A percentile compares a stretch with the other conserved stretches of the same genome.
Evolutionary conservation across 1,140 invertebrate genomes (phyloP).

Genomic region (Anagrus nilaparvatae): DNA sequence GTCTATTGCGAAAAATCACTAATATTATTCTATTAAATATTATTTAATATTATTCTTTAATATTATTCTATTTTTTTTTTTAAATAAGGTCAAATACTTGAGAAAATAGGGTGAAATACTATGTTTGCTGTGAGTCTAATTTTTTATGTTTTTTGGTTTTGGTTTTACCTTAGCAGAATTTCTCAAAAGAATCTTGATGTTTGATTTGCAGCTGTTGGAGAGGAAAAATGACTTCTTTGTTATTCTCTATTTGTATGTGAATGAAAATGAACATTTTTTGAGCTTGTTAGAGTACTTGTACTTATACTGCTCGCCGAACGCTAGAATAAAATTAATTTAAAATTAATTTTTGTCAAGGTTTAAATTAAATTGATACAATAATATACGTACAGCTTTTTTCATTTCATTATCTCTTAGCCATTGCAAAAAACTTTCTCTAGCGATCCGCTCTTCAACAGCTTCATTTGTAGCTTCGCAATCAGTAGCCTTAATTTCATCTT

Average conservation of each 20-base stretch:
- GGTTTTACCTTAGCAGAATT: conserved; percentile 34
- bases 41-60: no score
- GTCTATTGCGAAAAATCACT: no score
- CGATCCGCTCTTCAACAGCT: conserved; percentile 82
- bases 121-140: no score
- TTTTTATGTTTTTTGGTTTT: no score
- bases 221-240: conserved; percentile 33
- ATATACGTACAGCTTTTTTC: conserved; percentile 40
- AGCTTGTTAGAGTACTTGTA: conserved; percentile 37
- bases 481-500: conserved; percentile 83
- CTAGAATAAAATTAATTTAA: conserved; percentile 20
- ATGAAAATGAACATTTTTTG: conserved; percentile 38
- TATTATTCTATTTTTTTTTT: no score
- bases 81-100: no score
- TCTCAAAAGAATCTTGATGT: conserved; percentile 33
- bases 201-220: conserved; percentile 30
- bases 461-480: conserved; percentile 93
- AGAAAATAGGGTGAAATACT: no score
- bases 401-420: conserved; percentile 69
- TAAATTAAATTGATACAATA: neutral
- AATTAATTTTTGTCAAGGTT: neutral
- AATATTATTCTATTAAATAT: no score
- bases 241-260: conserved; percentile 32
- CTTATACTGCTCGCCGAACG: conserved; percentile 36
- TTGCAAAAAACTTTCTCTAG: conserved; percentile 81